These are phyloP conservation scores for Mystacornis crossleyi DNA, from an alignment of 2,113 vertebrate genomes.

Conservation along the genomic window DNA sequence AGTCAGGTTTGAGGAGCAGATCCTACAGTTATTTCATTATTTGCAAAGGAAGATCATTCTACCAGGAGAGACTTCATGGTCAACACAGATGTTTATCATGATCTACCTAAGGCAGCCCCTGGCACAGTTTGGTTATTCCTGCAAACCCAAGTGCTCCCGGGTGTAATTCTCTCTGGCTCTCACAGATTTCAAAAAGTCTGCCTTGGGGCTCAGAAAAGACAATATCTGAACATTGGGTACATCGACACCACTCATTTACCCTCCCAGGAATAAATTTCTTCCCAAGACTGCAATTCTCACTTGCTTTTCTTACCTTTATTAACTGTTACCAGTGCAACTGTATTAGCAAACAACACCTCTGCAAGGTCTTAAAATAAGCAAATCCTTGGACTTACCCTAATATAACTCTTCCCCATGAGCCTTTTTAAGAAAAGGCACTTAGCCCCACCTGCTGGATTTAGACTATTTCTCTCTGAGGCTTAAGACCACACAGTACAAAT, in stretches of 20 bases:
- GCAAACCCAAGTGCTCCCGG: neutral
- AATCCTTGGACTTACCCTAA: neutral
- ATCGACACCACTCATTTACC: neutral
- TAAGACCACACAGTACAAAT: neutral
- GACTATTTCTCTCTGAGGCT: neutral
- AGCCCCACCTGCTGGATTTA: conserved; percentile 5
- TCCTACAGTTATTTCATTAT: neutral
- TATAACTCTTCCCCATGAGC: neutral
- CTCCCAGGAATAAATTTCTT: neutral
- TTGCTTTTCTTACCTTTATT: neutral
- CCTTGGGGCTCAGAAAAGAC: neutral
- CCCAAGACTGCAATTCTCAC: neutral
- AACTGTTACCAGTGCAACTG: neutral
- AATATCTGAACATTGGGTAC: neutral
- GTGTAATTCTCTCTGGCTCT: neutral
- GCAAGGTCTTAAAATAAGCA: neutral
- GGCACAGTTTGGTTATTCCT: neutral
- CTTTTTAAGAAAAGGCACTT: neutral
- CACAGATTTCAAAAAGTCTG: neutral
- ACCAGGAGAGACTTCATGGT: neutral
- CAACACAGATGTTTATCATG: neutral
- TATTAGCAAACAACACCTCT: neutral
- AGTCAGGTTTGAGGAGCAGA: neutral
- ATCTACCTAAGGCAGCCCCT: neutral
- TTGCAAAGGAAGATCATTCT: neutral